phyloP scores from a whole-genome alignment of 2,113 vertebrate species.

The Pseudonaja textilis region DNA sequence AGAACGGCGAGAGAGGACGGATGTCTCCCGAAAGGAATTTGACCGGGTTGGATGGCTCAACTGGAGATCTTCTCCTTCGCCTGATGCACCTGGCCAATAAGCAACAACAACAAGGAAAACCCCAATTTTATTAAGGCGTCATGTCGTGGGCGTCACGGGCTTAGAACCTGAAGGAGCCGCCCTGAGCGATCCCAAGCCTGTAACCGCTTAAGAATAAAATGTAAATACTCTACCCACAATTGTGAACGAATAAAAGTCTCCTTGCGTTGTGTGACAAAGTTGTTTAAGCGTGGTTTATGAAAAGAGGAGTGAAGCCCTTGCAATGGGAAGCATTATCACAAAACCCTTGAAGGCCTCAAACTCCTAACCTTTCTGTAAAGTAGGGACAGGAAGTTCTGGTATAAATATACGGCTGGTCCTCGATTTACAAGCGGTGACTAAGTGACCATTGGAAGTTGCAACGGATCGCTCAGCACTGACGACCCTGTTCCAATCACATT shows the following conservation, averaged over 20 bases:
- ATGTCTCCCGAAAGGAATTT: conserved; percentile 57
- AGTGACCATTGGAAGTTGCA: too few relatives aligned
- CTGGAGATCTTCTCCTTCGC: conserved; percentile 81
- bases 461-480: too few relatives aligned
- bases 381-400: background rate
- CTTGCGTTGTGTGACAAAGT: conserved; percentile 55
- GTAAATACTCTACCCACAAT: conserved; percentile 43
- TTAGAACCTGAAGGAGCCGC: background rate
- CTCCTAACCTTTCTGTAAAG: background rate
- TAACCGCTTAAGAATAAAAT: conserved; percentile 6
- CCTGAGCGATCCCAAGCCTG: background rate
- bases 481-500: too few relatives aligned
- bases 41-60: conserved; percentile 67
- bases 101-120: conserved; percentile 63
- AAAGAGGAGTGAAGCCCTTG: background rate
- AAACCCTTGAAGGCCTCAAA: background rate
- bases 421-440: too few relatives aligned
- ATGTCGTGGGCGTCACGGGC: background rate
- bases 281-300: background rate
- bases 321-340: background rate
- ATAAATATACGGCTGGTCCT: background rate
- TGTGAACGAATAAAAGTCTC: conserved; percentile 58
- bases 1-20: conserved; percentile 52
- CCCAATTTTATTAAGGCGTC: conserved; percentile 51
- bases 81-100: conserved; percentile 80